Evolutionary conservation across 2,797 vertebrate species (phyloP).

Genomic region (Channa striata): DNA sequence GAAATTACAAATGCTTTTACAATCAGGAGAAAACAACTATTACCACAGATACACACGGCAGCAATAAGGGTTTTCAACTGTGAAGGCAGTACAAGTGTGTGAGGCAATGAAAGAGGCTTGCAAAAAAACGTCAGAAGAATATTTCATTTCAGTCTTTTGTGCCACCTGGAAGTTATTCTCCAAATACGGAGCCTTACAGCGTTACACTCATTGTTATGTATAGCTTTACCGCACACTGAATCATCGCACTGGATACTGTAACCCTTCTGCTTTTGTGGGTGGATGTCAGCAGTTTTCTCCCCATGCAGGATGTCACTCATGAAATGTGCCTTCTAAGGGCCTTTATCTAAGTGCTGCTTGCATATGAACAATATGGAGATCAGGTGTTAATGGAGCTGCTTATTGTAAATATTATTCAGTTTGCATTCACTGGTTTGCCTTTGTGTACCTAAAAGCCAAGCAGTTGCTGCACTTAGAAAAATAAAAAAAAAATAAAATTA

Average conservation of each 20-base stretch:
- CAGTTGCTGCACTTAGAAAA: background rate
- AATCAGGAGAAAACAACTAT: conserved; percentile 29
- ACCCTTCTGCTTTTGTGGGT: conserved; percentile 39
- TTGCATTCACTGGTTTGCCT: background rate
- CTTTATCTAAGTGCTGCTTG: conserved; percentile 15
- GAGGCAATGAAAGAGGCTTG: conserved; percentile 5
- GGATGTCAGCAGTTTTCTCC: conserved; percentile 26
- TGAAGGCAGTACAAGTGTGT: conserved; percentile 31
- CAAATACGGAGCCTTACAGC: conserved; percentile 6
- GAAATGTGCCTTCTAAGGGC: conserved; percentile 17
- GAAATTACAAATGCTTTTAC: conserved; percentile 33
- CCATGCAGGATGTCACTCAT: conserved; percentile 31
- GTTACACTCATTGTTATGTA: conserved; percentile 24
- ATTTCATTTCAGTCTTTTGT: conserved; percentile 33
- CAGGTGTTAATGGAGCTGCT: conserved; percentile 4
- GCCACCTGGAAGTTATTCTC: conserved; percentile 10
- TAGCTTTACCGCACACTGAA: conserved; percentile 36
- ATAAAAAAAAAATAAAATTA: background rate
- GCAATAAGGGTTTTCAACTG: conserved; percentile 28
- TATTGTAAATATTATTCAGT: conserved; percentile 12
- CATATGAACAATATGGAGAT: conserved; percentile 27
- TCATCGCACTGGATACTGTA: conserved; percentile 27
- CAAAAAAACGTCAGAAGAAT: conserved; percentile 10
- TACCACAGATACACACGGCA: conserved; percentile 21
- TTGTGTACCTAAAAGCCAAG: background rate